Evolutionary conservation across 35 echinoderm and acorn worm species (phyloP).

Genomic region (Heliocidaris tuberculata): DNA sequence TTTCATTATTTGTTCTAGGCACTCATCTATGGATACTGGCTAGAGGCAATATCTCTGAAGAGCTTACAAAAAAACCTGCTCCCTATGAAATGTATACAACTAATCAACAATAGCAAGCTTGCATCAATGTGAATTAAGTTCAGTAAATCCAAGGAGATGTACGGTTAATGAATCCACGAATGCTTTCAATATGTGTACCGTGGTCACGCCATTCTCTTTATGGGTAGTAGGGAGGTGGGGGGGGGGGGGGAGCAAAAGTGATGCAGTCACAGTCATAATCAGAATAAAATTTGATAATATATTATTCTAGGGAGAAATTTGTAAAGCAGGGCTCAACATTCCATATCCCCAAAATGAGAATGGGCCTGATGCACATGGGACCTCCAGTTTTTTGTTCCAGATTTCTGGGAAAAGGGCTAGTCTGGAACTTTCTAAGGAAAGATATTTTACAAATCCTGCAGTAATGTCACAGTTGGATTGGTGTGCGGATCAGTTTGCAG

Average conservation of each 20-base stretch:
- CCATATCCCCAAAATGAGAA: too few species aligned
- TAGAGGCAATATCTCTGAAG: neutral
- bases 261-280: neutral
- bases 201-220: neutral
- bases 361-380: too few species aligned
- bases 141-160: neutral
- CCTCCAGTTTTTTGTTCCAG: too few species aligned
- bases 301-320: neutral
- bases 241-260: neutral
- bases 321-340: neutral
- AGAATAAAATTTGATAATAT: neutral
- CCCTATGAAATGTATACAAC: neutral
- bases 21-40: too few species aligned
- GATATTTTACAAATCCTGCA: too few species aligned
- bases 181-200: neutral
- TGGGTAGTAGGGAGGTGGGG: neutral
- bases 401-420: too few species aligned
- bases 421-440: too few species aligned
- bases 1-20: too few species aligned
- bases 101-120: neutral
- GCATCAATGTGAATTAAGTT: neutral
- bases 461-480: too few species aligned
- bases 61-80: neutral
- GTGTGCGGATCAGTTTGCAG: too few species aligned
- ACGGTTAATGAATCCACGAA: neutral